Percentiles rank a stretch among this genome's conserved stretches.
Conservation (phyloP, 2,113 vertebrate species). For the Cichladusa arquata region DNA sequence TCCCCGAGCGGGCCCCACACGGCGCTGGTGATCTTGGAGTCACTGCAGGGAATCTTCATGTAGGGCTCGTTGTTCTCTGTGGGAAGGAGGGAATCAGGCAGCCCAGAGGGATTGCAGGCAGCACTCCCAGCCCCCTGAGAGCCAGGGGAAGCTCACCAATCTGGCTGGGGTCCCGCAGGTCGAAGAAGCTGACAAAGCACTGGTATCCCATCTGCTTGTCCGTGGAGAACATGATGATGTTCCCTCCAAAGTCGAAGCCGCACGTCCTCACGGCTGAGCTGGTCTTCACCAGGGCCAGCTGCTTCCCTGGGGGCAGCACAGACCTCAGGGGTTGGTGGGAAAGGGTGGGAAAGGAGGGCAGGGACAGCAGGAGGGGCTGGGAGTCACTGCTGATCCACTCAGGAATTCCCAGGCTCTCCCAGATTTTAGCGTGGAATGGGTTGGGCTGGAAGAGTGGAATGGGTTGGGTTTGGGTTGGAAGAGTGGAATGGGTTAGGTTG, state of each 20-base stretch:
- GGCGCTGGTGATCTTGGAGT: constrained; percentile 94
- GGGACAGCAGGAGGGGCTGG: background rate
- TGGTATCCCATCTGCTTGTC: constrained; percentile 99
- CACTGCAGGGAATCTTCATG: constrained; percentile 88
- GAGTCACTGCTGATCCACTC: background rate
- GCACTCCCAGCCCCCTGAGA: no score
- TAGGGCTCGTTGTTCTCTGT: constrained; percentile 93
- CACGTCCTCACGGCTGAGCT: constrained; percentile 95
- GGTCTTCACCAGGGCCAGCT: constrained; percentile 90
- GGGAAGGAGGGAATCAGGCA: background rate
- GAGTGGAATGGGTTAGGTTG: no score
- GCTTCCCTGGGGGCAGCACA: constrained; percentile 80
- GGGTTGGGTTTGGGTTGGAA: no score
- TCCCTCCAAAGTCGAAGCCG: constrained; percentile 96
- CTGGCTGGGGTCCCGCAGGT: constrained; percentile 89
- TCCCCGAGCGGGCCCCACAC: constrained; percentile 96
- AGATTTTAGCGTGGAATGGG: accelerated
- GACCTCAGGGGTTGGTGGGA: accelerated
- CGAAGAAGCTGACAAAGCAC: constrained; percentile 93
- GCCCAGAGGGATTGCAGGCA: background rate
- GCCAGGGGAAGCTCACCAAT: constrained; percentile 73
- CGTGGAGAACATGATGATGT: constrained; percentile 99
- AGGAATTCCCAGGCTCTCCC: background rate
- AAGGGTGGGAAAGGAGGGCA: background rate
- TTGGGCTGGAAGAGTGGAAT: no score